Evolutionary conservation across 2,113 vertebrate genomes (phyloP), one percentile per base, ranked within the genome.

Genomic region (Zootoca vivipara): DNA sequence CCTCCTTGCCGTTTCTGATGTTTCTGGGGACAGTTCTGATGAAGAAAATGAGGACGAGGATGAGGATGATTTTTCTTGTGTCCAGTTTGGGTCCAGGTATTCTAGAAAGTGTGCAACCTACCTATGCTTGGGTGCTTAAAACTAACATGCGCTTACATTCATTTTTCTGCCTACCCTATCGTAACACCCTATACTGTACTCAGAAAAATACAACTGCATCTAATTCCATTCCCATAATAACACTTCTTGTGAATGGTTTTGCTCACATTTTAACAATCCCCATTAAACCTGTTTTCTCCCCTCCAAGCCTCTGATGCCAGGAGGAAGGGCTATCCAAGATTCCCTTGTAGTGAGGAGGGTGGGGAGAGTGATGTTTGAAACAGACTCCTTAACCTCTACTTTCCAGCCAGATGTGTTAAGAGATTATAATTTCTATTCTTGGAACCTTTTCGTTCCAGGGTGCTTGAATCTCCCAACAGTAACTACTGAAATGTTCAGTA

Each of bases 81-180:
- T 99, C 98, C 98, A 98, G 93, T 99, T 99, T 98, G 99, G 98
- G 98, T 98, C 98, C 98, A 99, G 99, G 99, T 99, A 99, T 97
- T 96, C 73, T 82, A 94, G 92, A 90, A 94, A 92, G 89, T 94
- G 90, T 38, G 87, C 94, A 92, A 94, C 90, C 75, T 40, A 95
- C 97, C 96, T 97, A 97, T 95, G 93, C 75, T 82, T 22, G 94
- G 89, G 88, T 87, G 94, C 82, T 89, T 87, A 95, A 95, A n/a
- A 83, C 65, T 83, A 70, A 52, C 82, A 67, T 12, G 3, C 7
- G 2, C 10, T 35, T 79, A 30, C 58, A 0, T 33, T n/a, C 40
- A 7, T 33, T 4, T 65, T 15, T 18, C 30, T 13, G 70, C 7
- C 4, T n/a, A 33, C 28, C 69, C 7, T 42, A 1, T n/a, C 20